Evolutionary conservation across 2,888 invertebrate genomes (phyloP).

Genomic region (Temnothorax unifasciatus): DNA sequence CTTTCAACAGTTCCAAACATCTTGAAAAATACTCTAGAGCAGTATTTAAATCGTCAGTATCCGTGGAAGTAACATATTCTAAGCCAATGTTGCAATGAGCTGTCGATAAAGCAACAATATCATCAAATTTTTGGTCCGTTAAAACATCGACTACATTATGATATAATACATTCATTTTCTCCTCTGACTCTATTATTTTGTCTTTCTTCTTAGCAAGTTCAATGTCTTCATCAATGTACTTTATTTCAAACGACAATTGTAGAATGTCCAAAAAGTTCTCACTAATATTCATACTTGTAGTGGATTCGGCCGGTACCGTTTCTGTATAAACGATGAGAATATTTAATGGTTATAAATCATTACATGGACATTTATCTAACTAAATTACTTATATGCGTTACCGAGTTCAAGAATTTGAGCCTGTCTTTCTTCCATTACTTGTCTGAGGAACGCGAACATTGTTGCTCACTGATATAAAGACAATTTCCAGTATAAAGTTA

Average conservation of each 20-base stretch:
- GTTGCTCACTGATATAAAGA: not conserved
- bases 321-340: too few species aligned
- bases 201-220: too few species aligned
- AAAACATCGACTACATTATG: not conserved
- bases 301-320: too few species aligned
- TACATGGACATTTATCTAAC: too few species aligned
- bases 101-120: not conserved
- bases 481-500: not conserved
- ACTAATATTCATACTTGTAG: too few species aligned
- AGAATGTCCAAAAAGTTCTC: not conserved
- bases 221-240: not conserved
- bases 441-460: not conserved
- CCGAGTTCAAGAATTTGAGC: too few species aligned
- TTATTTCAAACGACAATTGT: not conserved
- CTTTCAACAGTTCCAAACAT: conserved; percentile 5
- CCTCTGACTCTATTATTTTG: not conserved
- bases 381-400: too few species aligned
- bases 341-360: too few species aligned
- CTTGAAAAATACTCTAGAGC: not conserved
- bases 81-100: not conserved
- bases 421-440: not conserved
- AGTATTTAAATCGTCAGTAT: too few species aligned
- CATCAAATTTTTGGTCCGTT: not conserved
- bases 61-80: not conserved
- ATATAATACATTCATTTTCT: not conserved